Conservation (phyloP, 2,113 vertebrate species). For the Strigops habroptila region DNA sequence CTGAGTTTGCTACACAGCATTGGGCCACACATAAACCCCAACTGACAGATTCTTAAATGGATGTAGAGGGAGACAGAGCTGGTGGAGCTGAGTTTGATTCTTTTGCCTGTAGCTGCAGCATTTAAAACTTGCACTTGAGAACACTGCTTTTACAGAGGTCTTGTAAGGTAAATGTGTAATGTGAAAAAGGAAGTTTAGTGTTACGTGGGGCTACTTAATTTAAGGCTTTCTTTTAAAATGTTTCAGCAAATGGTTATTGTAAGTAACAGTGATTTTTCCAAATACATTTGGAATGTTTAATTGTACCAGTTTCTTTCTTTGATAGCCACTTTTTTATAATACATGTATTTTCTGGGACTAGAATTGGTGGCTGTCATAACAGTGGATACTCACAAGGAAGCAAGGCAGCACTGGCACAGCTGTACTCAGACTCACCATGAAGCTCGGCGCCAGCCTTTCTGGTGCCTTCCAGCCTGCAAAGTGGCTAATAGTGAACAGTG, state of each 20-base stretch:
- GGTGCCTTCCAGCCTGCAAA: neutral
- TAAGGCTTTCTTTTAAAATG: neutral
- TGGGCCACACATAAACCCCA: no score
- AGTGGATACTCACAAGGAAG: neutral
- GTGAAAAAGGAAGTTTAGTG: neutral
- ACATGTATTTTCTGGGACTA: neutral
- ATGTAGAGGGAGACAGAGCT: no score
- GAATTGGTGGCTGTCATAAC: rapidly evolving
- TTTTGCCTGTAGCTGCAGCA: neutral
- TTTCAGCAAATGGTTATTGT: neutral
- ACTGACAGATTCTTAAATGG: neutral
- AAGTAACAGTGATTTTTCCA: neutral
- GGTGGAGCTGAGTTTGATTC: neutral
- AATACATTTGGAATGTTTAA: rapidly evolving
- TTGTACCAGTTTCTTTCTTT: neutral
- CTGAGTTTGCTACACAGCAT: rapidly evolving
- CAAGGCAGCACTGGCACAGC: neutral
- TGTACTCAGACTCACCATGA: neutral
- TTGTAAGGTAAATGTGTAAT: neutral
- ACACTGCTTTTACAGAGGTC: neutral
- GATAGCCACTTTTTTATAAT: neutral
- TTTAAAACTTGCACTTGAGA: neutral
- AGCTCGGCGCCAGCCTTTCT: neutral
- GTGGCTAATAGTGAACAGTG: neutral
- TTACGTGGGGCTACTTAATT: neutral